Conservation (phyloP, 2,113 vertebrate species). For the Bagarius yarrelli region DNA sequence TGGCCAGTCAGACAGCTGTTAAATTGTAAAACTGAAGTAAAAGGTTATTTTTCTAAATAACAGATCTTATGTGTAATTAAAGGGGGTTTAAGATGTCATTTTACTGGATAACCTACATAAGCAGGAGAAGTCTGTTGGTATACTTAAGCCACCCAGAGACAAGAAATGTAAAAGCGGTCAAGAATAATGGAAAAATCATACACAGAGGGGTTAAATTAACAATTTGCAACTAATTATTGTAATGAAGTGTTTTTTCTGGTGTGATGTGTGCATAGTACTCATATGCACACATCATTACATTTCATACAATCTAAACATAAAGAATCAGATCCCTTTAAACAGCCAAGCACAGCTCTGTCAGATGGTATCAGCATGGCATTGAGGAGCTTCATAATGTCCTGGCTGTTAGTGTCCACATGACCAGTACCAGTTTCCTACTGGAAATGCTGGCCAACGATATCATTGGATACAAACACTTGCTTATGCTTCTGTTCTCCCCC, state of each 20-base stretch:
- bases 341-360: constrained; percentile 16
- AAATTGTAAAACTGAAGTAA: constrained; percentile 40
- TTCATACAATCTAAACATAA: constrained; percentile 22
- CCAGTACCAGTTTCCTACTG: constrained; percentile 64
- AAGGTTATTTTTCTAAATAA: constrained; percentile 30
- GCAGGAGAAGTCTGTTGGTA: too few species aligned
- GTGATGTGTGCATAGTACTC: too few species aligned
- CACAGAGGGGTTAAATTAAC: too few species aligned
- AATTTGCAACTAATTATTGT: too few species aligned
- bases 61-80: constrained; percentile 33
- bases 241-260: too few species aligned
- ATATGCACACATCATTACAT: constrained; percentile 15
- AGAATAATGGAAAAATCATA: constrained; percentile 15
- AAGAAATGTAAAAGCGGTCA: constrained; percentile 37
- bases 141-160: too few species aligned
- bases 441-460: constrained; percentile 65
- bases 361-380: constrained; percentile 55
- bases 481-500: constrained; percentile 61
- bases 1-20: constrained; percentile 39
- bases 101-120: constrained; percentile 20
- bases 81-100: constrained; percentile 43
- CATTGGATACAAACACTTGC: constrained; percentile 62
- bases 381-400: constrained; percentile 65
- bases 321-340: constrained; percentile 28
- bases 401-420: constrained; percentile 64